These are phyloP conservation scores for Palythoa grandiflora DNA, from an alignment of 92 coral and sea anemone species.

Conservation along the genomic window DNA sequence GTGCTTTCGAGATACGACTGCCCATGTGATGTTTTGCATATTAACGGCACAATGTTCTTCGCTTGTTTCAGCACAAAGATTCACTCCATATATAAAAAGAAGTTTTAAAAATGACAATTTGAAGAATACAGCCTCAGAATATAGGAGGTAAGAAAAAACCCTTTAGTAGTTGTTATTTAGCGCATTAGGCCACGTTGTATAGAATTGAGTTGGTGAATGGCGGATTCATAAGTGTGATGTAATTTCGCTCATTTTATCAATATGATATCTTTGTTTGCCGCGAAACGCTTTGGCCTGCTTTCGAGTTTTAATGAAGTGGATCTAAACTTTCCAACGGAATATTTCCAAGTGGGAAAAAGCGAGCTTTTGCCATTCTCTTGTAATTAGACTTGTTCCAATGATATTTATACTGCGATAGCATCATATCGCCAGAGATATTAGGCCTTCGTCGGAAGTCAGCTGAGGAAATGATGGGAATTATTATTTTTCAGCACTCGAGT, in stretches of 20 bases:
- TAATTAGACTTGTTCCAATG: slow-evolving; percentile 45
- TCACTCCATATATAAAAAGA: not conserved
- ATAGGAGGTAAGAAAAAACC: slow-evolving; percentile 28
- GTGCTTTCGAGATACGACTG: slow-evolving; percentile 49
- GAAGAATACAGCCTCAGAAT: slow-evolving; percentile 2
- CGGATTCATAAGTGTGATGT: slow-evolving; percentile 36
- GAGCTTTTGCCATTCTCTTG: slow-evolving; percentile 28
- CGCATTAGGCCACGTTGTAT: slow-evolving; percentile 49
- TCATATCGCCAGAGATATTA: slow-evolving; percentile 39
- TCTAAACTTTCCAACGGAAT: slow-evolving; percentile 18
- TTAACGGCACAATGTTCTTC: slow-evolving; percentile 45
- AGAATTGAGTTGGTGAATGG: slow-evolving; percentile 37
- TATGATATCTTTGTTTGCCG: slow-evolving; percentile 19
- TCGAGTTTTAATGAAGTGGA: not conserved
- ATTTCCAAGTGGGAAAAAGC: slow-evolving; percentile 32
- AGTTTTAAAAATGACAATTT: slow-evolving; percentile 16
- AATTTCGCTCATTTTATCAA: slow-evolving; percentile 34
- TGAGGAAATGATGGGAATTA: slow-evolving; percentile 48
- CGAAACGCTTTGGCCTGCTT: slow-evolving; percentile 9
- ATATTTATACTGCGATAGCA: slow-evolving; percentile 31
- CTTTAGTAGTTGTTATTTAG: slow-evolving; percentile 6
- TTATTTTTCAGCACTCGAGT: slow-evolving; percentile 26
- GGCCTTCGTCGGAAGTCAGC: slow-evolving; percentile 49
- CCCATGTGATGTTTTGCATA: slow-evolving; percentile 55
- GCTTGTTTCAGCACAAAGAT: slow-evolving; percentile 40